Base-by-base conservation (phyloP, 2,113 vertebrate species). In the Damaliscus lunatus region DNA sequence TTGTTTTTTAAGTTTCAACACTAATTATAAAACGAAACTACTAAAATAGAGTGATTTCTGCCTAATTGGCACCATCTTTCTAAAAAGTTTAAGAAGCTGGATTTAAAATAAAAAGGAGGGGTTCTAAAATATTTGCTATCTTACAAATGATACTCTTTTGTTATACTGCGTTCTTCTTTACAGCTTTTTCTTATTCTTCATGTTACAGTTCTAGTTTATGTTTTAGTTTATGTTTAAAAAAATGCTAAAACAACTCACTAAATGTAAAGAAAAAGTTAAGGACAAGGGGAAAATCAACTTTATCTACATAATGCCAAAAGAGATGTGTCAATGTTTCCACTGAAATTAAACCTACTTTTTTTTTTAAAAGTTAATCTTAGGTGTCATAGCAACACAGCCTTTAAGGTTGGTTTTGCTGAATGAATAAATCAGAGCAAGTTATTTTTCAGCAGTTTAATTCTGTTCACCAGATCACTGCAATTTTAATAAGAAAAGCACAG, bases 21-120 rank as follows among this genome's bases (percentile, higher is more conserved):
- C 71, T 94, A 84, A 95, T 78, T 64, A 91, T 36, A 96, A 98
- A 98, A 85, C 0, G 85, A 98, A 98, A 98, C 94, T 67, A 95
- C 60, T 62, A 57, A 50, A 78, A 55, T 5, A 88, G 43, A 67
- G 4, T 71, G 59, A 77, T 71, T 88, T 52, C n/a, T 74, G 59
- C 27, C 29, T 21, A 48, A 36, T n/a, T 94, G 36, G 9, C n/a
- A 96, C 31, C 21, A 31, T 57, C 83, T 89, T 92, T 84, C 67
- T 87, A 64, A 92, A 90, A 91, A 46, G 15, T 90, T 71, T 81
- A 50, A 92, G 48, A 95, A 92, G 40, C 33, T 90, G n/a, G 19
- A 57, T 84, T 88, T 71, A 83, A 97, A 87, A 83, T 7, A 8
- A 83, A 53, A 53, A 90, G 95, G 40, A 19, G 80, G 43, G 1